A percentile compares a stretch with the other conserved stretches of the same genome.
Conservation (phyloP, 2,888 invertebrate genomes). For the Drosophila nr. perissopoda region DNA sequence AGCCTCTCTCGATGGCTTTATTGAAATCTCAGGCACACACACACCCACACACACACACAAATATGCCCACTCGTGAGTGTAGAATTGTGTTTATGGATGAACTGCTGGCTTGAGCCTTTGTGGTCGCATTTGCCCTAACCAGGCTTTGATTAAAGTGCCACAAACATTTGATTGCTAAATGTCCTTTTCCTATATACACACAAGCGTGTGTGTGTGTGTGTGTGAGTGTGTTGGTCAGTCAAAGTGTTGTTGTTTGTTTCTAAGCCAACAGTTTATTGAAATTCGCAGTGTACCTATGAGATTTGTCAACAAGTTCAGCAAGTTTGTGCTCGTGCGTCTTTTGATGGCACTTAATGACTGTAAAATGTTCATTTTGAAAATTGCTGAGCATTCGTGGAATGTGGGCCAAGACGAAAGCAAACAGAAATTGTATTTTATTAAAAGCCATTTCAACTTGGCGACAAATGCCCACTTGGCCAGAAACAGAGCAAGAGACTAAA, state of each 20-base stretch:
- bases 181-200: not conserved
- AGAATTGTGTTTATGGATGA: constrained; percentile 34
- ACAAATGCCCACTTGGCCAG: constrained; percentile 58
- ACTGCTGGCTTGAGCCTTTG: constrained; percentile 45
- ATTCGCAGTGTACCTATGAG: constrained; percentile 45
- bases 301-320: constrained; percentile 46
- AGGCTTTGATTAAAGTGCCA: constrained; percentile 69
- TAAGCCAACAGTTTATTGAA: constrained; percentile 66
- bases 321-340: constrained; percentile 18
- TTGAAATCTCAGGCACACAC: constrained; percentile 46
- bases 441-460: constrained; percentile 75
- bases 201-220: constrained; percentile 17
- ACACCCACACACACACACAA: constrained; percentile 2
- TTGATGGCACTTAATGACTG: constrained; percentile 68
- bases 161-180: constrained; percentile 53
- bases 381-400: constrained; percentile 52
- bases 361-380: constrained; percentile 59
- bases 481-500: constrained; percentile 2
- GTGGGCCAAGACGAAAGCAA: constrained; percentile 60
- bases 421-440: constrained; percentile 72
- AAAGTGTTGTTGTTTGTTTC: constrained; percentile 47
- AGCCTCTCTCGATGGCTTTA: constrained; percentile 47
- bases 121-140: constrained; percentile 54
- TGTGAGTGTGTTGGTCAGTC: constrained; percentile 55
- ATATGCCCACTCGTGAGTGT: not conserved